Conservation (phyloP, 2,888 invertebrate species). For the Conus canariensis region DNA sequence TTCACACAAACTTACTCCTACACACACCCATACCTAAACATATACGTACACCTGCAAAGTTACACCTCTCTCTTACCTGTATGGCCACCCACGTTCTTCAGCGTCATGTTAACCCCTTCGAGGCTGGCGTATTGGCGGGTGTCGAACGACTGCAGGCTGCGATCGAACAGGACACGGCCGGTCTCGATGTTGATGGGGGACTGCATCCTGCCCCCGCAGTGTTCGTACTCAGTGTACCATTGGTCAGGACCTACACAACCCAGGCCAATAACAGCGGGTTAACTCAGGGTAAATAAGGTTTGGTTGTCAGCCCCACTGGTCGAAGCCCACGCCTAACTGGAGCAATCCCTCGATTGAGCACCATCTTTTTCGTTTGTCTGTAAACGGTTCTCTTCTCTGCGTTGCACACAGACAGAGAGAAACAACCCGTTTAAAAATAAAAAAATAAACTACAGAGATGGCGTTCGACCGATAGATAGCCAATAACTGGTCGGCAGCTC, state of each 20-base stretch:
- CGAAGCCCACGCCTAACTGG: no score
- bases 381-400: no score
- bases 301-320: no score
- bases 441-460: no score
- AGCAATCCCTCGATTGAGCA: no score
- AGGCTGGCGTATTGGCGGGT: slow-evolving; percentile 47
- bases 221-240: background rate
- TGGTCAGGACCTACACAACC: background rate
- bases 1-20: background rate
- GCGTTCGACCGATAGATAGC: no score
- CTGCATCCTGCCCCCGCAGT: slow-evolving; percentile 42
- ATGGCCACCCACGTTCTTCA: slow-evolving; percentile 48
- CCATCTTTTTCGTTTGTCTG: no score
- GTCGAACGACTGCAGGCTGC: slow-evolving; percentile 54
- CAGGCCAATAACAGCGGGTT: background rate
- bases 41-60: background rate
- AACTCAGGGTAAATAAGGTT: no score
- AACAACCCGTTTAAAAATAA: no score
- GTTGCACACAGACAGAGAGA: no score
- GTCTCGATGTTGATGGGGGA: slow-evolving; percentile 63
- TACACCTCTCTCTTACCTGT: slow-evolving; percentile 41
- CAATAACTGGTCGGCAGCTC: no score
- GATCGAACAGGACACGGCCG: slow-evolving; percentile 53
- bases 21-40: slow-evolving; percentile 13
- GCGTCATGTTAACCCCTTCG: slow-evolving; percentile 37